These are phyloP conservation scores for Paguma larvata DNA, from an alignment of 2,797 vertebrate species.

Conservation along the genomic window DNA sequence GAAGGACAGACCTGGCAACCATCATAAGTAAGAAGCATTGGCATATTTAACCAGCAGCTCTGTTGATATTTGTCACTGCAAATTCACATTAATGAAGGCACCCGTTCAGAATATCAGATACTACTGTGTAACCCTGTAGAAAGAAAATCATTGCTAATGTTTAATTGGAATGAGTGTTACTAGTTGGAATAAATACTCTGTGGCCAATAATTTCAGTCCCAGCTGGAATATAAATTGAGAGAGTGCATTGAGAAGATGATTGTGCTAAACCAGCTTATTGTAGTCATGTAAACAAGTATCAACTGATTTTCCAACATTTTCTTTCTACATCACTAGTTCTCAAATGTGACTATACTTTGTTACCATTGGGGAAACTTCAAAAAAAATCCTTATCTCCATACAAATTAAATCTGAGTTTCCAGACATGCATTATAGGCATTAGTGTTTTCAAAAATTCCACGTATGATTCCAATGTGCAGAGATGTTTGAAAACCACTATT, in stretches of 20 bases:
- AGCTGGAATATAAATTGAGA: constrained; percentile 60
- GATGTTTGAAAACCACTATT: constrained; percentile 29
- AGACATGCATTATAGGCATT: not conserved
- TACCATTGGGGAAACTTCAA: not conserved
- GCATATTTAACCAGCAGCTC: not conserved
- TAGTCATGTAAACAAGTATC: not conserved
- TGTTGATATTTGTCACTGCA: constrained; percentile 47
- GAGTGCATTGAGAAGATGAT: not conserved
- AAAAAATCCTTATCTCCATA: not conserved
- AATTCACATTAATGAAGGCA: constrained; percentile 27
- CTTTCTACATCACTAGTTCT: not conserved
- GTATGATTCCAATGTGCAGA: not conserved
- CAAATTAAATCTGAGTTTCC: constrained; percentile 35
- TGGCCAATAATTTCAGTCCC: constrained; percentile 60
- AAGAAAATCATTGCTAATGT: constrained; percentile 54
- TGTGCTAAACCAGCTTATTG: not conserved
- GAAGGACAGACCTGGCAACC: not conserved
- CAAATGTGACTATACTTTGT: not conserved
- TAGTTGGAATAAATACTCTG: constrained; percentile 35
- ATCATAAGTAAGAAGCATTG: not conserved
- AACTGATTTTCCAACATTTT: not conserved
- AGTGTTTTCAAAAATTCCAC: not conserved
- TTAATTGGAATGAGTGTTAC: constrained; percentile 52
- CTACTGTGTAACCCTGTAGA: not conserved
- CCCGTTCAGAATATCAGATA: constrained; percentile 41